Conservation (phyloP, 2,888 invertebrate species). For the Auanema freiburgensis region DNA sequence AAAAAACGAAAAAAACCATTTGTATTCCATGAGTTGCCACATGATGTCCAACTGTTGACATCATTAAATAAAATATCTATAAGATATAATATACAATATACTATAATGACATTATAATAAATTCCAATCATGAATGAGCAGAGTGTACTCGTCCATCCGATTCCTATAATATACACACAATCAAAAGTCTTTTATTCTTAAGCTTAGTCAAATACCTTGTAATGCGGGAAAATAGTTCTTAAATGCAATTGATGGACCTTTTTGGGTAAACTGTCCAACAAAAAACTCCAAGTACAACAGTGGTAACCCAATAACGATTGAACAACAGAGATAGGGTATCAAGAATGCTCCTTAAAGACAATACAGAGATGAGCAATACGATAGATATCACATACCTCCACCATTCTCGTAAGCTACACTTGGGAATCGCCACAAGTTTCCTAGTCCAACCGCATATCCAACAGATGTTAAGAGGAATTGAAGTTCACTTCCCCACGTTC, state of each 20-base stretch:
- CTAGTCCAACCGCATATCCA: constrained; percentile 20
- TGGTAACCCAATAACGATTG: constrained; percentile 15
- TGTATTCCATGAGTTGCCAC: constrained; percentile 15
- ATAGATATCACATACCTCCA: constrained; percentile 6
- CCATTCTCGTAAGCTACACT: constrained; percentile 17
- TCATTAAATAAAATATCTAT: constrained; percentile 14
- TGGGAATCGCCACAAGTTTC: constrained; percentile 22
- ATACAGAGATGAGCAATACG: neutral
- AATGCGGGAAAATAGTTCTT: constrained; percentile 14
- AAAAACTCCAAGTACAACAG: constrained; percentile 19
- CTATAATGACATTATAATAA: constrained; percentile 19
- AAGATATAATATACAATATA: constrained; percentile 16
- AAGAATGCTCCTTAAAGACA: constrained; percentile 16
- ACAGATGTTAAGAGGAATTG: constrained; percentile 22
- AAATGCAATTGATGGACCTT: constrained; percentile 15
- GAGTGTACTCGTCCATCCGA: constrained; percentile 22
- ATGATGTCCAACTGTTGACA: constrained; percentile 3
- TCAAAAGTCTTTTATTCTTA: too few species aligned
- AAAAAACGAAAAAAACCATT: neutral
- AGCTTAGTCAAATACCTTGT: constrained; percentile 10
- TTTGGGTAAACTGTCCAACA: constrained; percentile 16
- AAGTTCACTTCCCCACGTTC: constrained; percentile 22
- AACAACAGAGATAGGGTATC: constrained; percentile 17
- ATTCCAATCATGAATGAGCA: constrained; percentile 17
- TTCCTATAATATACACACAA: constrained; percentile 9